Base-by-base conservation (phyloP, 2,797 vertebrate genomes). In the Sebastes matsubarae region DNA sequence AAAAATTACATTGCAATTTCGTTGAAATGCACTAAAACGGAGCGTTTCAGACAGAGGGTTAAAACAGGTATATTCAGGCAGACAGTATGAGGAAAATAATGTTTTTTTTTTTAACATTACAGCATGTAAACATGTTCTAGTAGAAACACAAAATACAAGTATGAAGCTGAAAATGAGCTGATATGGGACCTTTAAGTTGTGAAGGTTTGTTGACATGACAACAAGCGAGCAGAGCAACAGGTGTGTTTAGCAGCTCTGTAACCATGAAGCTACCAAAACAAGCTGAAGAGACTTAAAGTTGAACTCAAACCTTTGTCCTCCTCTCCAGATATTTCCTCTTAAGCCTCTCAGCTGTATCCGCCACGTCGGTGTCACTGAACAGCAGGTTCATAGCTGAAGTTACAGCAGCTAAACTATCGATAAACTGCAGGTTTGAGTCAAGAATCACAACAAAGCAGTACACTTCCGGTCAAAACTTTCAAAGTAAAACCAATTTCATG, bases 261-360 rank as follows among this genome's bases (percentile, higher is more conserved):
- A 5, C 14, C 6, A 13, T 24, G 14, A 11, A 9, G 29, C 34
- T 46, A 14, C 6, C 57, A 57, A 57, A 14, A 72, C 58, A 25
- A 32, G n/a, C 36, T 10, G 9, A n/a, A 20, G 14, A 46, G 42
- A 18, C 42, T 46, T 46, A 3, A 46, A 46, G 42, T 8, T 46
- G 42, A 72, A 75, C 5, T 64, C 80, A 59, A 60, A 94, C 93
- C 91, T 87, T 81, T 80, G 77, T 83, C 38, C 42, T 89, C 50
- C 29, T 81, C 58, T 74, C 55, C 64, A 83, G 4, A 68, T 91
- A 90, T 65, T 90, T 91, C 72, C 54, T 81, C 58, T 61, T 74
- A 0, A 77, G 74, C 46, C 72, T 88, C 52, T 88, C 87, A 5
- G 72, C 77, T 7, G 34, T 74, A 1, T 63, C 36, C 1, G 38